Evolutionary conservation across 2,888 invertebrate species (phyloP), one percentile per base, ranked within the genome.

Genomic region (Nymphalis polychloros): DNA sequence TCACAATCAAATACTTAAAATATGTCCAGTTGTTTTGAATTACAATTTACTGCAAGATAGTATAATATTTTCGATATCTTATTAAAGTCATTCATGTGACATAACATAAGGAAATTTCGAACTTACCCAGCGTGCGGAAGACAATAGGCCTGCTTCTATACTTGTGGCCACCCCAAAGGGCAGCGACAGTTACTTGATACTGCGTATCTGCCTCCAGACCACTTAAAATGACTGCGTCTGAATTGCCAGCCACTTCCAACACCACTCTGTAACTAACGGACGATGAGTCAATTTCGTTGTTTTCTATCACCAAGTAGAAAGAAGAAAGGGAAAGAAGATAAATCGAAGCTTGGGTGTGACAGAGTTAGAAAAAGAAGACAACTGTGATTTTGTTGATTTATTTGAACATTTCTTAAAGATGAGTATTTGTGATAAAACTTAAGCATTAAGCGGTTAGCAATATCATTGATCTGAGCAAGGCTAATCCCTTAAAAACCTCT

Each of bases 191-290:
- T 72, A 97, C 94, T 79, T 97, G 97, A 86, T 97, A 97, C 90
- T 97, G 97, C 31, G 97, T 97, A 87, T 97, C 96, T 27, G 97
- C 96, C 83, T 95, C 94, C 74, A 97, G 93, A 59, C 96, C 96
- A 84, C 95, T 96, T 83, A 97, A 90, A 75, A 96, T 96, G 78
- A 97, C 96, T 73, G 97, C 97, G 86, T 97, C 97, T 73, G 96
- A 96, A 92, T 97, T 97, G 77, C 97, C 97, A 79, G 97, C 97
- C 87, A 97, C 97, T 88, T 97, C 96, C 94, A 96, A 94, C 93
- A 97, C 97, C 94, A 97, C 97, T 95, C 97, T 97, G 97, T 97
- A 97, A 97, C 97, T 97, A 96, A 96, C 93, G 90, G 84, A 79
- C 84, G 80, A 91, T 94, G 92, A 94, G 94, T 94, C 94, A 94